Conservation (phyloP, 2,113 vertebrate species). For the Hippocampus zosterae region DNA sequence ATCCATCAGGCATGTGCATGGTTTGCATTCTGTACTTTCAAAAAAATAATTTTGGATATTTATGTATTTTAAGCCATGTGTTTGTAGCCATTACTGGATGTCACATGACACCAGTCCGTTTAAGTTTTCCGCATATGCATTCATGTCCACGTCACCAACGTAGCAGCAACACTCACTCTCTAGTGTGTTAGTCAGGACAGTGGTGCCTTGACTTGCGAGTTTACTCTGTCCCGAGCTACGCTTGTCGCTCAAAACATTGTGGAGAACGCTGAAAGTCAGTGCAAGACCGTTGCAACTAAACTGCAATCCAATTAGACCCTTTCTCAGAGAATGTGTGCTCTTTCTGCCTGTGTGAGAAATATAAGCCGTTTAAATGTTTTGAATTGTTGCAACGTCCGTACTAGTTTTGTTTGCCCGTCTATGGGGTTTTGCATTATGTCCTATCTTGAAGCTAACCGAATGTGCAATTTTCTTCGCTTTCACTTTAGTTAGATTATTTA, state of each 20-base stretch:
- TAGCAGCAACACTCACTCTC: neutral
- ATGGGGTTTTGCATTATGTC: neutral
- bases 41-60: neutral
- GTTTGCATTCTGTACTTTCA: neutral
- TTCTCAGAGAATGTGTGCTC: no score
- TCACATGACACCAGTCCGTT: neutral
- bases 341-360: neutral
- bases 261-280: no score
- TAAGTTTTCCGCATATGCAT: neutral
- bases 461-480: neutral
- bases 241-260: no score
- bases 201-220: neutral
- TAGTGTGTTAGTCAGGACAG: neutral
- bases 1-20: neutral
- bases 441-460: neutral
- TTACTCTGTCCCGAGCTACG: neutral
- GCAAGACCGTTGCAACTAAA: no score
- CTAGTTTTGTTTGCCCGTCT: neutral
- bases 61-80: neutral
- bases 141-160: constrained; percentile 1
- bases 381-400: neutral
- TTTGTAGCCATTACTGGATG: constrained; percentile 2
- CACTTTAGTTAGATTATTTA: no score
- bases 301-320: no score
- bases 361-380: neutral